A percentile compares a stretch with the other conserved stretches of the same genome.
phyloP scores from a whole-genome alignment of 2,113 vertebrate genomes.

The Riparia riparia region DNA sequence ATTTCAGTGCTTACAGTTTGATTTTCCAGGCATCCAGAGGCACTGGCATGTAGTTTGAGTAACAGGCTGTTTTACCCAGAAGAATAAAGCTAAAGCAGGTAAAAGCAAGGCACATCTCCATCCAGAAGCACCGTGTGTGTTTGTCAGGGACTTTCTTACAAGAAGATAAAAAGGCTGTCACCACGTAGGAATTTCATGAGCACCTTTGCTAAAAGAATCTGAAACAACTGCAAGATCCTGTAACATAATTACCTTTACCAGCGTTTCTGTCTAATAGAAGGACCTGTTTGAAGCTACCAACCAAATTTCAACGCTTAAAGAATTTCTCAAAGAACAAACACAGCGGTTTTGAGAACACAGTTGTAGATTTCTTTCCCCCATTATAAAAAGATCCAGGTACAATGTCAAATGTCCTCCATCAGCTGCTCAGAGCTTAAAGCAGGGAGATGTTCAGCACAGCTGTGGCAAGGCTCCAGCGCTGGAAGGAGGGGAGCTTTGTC shows the following conservation, averaged over 20 bases:
- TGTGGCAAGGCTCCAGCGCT: not conserved
- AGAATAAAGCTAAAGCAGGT: not conserved
- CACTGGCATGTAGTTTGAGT: not conserved
- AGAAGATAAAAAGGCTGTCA: not conserved
- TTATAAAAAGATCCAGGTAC: not conserved
- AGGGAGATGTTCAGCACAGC: not conserved
- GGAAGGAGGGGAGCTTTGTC: slow-evolving; percentile 27
- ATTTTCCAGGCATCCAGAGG: not conserved
- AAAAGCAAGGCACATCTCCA: not conserved
- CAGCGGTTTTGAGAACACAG: not conserved
- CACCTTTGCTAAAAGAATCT: not conserved
- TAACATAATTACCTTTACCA: not conserved
- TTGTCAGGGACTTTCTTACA: not conserved
- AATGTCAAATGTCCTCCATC: not conserved
- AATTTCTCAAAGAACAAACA: not conserved
- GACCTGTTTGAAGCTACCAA: not conserved
- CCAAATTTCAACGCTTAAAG: not conserved
- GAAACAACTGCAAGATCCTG: not conserved
- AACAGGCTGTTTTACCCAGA: not conserved
- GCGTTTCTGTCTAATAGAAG: not conserved
- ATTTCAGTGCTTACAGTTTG: not conserved
- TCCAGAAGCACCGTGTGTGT: not conserved
- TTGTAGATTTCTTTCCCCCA: not conserved
- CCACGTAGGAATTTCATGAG: not conserved
- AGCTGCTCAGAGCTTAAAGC: not conserved